Evolutionary conservation across 2,888 invertebrate species (phyloP).

Genomic region (Taenaris catops): DNA sequence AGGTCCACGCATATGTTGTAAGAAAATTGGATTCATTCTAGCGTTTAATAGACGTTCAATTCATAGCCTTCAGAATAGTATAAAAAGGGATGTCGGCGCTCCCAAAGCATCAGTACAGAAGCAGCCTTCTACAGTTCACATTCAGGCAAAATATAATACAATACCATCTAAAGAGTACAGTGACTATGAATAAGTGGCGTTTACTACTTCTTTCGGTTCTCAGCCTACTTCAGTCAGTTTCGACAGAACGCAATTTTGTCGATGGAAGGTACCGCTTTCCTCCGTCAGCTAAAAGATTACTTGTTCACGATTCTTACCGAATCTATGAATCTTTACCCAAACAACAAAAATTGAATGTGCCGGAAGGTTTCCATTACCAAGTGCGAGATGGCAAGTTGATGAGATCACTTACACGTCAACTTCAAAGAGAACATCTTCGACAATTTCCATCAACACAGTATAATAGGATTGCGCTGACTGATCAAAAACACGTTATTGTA

Average conservation of each 20-base stretch:
- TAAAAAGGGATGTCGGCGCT: constrained; percentile 41
- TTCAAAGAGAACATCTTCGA: neutral
- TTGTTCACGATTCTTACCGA: constrained; percentile 11
- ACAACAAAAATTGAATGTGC: constrained; percentile 4
- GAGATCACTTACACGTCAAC: neutral
- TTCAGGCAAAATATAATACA: constrained; percentile 33
- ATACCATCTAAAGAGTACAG: constrained; percentile 38
- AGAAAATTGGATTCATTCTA: constrained; percentile 72
- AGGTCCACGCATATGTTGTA: constrained; percentile 14
- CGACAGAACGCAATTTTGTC: constrained; percentile 52
- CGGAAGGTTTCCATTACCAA: neutral
- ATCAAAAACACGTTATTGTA: too few relatives aligned
- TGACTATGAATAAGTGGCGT: constrained; percentile 76
- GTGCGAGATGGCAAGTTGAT: constrained; percentile 2
- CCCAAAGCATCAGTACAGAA: constrained; percentile 50
- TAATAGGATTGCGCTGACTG: constrained; percentile 1
- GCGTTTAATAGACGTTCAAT: constrained; percentile 63
- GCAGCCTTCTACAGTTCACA: constrained; percentile 41
- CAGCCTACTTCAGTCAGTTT: constrained; percentile 56
- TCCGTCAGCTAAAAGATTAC: constrained; percentile 33
- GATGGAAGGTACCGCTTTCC: constrained; percentile 53
- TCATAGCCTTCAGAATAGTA: constrained; percentile 37
- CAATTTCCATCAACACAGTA: neutral
- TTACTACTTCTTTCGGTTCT: constrained; percentile 63
- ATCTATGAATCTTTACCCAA: constrained; percentile 2